These are phyloP conservation scores for Tetrax tetrax DNA, from an alignment of 2,113 vertebrate genomes.

Conservation along the genomic window DNA sequence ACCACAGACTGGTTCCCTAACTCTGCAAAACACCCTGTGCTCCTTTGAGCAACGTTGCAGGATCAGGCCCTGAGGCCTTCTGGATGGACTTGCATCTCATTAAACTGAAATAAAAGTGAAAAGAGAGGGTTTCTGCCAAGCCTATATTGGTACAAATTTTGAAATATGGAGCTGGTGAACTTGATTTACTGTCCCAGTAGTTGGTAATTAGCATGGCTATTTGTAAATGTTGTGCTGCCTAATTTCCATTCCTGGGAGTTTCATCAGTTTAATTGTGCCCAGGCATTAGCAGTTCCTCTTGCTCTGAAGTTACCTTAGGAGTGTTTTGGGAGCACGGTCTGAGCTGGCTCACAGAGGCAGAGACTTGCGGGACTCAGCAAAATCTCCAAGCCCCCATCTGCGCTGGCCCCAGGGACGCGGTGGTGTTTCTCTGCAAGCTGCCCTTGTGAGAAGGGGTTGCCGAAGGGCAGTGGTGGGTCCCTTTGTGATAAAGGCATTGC, in stretches of 20 bases:
- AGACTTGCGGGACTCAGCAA: fast-evolving
- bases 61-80: background rate
- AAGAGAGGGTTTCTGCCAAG: background rate
- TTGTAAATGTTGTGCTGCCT: background rate
- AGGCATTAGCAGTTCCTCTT: background rate
- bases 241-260: background rate
- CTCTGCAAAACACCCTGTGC: background rate
- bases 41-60: background rate
- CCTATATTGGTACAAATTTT: background rate
- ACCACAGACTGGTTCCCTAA: background rate
- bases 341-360: fast-evolving
- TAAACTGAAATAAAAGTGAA: background rate
- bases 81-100: background rate
- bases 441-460: background rate
- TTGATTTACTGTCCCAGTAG: background rate
- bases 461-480: background rate
- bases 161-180: background rate
- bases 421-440: background rate
- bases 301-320: fast-evolving
- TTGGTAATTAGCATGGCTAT: background rate
- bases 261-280: background rate
- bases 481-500: background rate
- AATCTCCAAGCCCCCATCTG: background rate
- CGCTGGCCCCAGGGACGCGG: background rate
- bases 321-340: fast-evolving